Evolutionary conservation across 2,888 invertebrate genomes (phyloP).

Genomic region (Amphipoea lucens): DNA sequence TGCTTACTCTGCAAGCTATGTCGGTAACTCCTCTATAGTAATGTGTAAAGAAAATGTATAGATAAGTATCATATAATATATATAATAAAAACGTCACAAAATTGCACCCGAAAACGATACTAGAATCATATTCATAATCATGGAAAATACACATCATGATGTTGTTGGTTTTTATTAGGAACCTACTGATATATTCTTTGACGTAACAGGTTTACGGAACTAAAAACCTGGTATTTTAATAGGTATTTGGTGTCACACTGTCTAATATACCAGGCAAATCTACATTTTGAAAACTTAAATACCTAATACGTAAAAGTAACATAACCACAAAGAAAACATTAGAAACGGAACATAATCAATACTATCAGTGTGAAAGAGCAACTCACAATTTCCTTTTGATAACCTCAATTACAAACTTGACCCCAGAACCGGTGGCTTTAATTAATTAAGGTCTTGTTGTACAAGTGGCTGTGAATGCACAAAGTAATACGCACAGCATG

Average conservation of each 20-base stretch:
- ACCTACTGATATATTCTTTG: background rate
- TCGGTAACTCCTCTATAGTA: too few species aligned
- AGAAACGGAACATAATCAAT: constrained; percentile 3
- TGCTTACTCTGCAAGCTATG: too few species aligned
- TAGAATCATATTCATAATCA: too few species aligned
- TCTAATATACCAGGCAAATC: background rate
- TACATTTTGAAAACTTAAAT: background rate
- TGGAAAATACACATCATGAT: too few species aligned
- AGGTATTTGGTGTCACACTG: background rate
- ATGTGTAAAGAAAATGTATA: background rate
- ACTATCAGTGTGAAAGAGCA: background rate
- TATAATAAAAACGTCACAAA: background rate
- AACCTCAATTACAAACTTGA: constrained; percentile 45
- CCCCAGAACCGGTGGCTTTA: constrained; percentile 16
- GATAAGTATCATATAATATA: background rate
- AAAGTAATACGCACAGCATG: background rate
- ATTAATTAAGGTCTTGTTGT: constrained; percentile 26
- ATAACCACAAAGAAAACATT: constrained; percentile 2
- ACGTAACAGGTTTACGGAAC: background rate
- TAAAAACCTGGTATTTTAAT: constrained; percentile 15
- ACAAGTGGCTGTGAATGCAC: background rate
- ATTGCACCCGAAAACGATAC: constrained; percentile 2
- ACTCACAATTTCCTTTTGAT: constrained; percentile 24
- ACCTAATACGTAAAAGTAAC: background rate
- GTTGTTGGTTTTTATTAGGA: background rate